These are phyloP conservation scores for Periphyllus acericola DNA, from an alignment of 2,888 invertebrate species.

Conservation along the genomic window DNA sequence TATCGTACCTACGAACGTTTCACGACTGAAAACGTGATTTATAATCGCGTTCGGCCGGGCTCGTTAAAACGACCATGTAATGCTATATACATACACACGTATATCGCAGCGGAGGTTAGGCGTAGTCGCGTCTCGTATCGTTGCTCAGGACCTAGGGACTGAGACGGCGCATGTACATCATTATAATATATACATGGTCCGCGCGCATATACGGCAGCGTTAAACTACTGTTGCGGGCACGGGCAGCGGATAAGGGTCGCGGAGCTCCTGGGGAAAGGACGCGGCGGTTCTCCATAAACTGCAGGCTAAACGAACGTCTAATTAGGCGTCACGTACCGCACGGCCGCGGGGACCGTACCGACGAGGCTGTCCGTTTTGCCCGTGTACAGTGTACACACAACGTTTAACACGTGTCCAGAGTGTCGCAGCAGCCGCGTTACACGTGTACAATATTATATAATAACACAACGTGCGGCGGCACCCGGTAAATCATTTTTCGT, in stretches of 20 bases:
- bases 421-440: background rate
- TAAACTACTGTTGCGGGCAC: background rate
- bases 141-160: background rate
- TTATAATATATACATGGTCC: background rate
- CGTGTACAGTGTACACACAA: background rate
- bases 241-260: background rate
- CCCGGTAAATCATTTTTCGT: constrained; percentile 56
- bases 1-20: background rate
- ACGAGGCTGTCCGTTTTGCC: constrained; percentile 21
- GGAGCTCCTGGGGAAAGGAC: background rate
- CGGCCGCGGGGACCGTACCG: constrained; percentile 14
- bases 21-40: constrained; percentile 14
- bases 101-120: too few species aligned
- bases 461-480: constrained; percentile 10
- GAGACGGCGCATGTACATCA: background rate
- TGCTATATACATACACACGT: too few species aligned
- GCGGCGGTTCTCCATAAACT: constrained; percentile 31
- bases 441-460: background rate
- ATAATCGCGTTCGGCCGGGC: background rate
- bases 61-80: constrained; percentile 19
- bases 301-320: constrained; percentile 61
- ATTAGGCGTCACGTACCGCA: constrained; percentile 48
- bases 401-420: constrained; percentile 59
- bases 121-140: too few species aligned
- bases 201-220: background rate